Evolutionary conservation across 2,888 invertebrate genomes (phyloP), one percentile per base, ranked within the genome.

Genomic region (Sympetrum striolatum): DNA sequence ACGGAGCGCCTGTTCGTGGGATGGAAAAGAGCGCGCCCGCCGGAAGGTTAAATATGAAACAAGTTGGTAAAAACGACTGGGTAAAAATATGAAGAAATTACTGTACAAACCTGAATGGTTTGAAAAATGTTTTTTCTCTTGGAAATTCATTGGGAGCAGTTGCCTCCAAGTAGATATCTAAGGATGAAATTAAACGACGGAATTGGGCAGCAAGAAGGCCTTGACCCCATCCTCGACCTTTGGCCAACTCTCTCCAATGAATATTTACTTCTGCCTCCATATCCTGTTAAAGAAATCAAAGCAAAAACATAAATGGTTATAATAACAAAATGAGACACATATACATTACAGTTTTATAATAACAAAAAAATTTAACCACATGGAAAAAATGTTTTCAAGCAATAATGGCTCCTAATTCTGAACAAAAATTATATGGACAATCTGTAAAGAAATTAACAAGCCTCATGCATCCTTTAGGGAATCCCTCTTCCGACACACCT

Each of bases 91-190:
- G 8, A 48, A 44, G 35, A 86, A 4, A 82, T 81, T 91, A 79
- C 90, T 80, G 18, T 53, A 81, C 92, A 92, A 92, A 95, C 95
- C 94, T 95, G 53, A 96, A 96, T 22, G 96, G 95, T 92, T 95
- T 96, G 91, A 97, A 95, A 94, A 97, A 97, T 22, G 97, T 96
- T 93, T 98, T 98, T 92, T 98, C 98, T 90, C 97, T 96, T 5
- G 96, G 96, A 93, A 97, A 97, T 93, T 96, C 96, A 5, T 92
- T 92, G 2, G 94, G 94, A 4, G 94, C 94, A 91, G 93, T 93
- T 0, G 98, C 97, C 94, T 98, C 98, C 90, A 98, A 94, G 92
- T 97, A 96, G 91, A 98, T 96, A 93, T 99, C 98, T 91, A 98
- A 96, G 93, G 97, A 97, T 91, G 97, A 96, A 92, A 98, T 95